Evolutionary conservation across 2,113 vertebrate genomes (phyloP).

Genomic region (Esox niger): DNA sequence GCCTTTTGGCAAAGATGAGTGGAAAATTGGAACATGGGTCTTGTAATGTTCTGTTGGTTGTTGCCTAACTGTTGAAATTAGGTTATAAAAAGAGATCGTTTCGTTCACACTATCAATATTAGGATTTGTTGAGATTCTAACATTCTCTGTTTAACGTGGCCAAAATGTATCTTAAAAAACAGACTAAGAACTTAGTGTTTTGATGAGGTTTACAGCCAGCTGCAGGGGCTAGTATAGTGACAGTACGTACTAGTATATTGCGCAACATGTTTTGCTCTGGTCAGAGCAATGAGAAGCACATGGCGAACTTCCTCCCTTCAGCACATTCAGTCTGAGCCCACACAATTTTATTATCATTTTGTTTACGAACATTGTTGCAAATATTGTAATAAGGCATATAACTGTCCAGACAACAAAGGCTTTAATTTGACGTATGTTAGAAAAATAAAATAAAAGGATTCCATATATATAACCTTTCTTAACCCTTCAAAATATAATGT

Average conservation of each 20-base stretch:
- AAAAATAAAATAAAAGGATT: no score
- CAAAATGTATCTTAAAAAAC: not conserved
- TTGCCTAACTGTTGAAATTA: no score
- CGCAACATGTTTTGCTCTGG: not conserved
- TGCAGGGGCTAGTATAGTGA: not conserved
- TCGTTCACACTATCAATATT: no score
- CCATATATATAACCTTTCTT: no score
- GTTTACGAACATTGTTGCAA: not conserved
- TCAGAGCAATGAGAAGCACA: no score
- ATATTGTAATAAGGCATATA: not conserved
- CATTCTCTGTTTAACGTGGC: no score
- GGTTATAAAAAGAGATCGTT: no score
- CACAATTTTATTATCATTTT: not conserved
- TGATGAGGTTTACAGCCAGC: not conserved
- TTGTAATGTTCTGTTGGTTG: no score
- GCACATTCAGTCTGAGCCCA: not conserved
- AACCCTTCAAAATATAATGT: no score
- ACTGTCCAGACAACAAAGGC: not conserved
- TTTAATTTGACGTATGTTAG: slow-evolving; percentile 22
- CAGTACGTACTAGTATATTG: not conserved
- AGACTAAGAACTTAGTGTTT: not conserved
- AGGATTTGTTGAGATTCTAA: no score
- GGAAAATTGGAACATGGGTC: no score
- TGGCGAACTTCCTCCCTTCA: not conserved
- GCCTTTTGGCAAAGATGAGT: no score